These are phyloP conservation scores for Drosophila paulistorum DNA, from an alignment of 1,140 invertebrate species.

Conservation along the genomic window DNA sequence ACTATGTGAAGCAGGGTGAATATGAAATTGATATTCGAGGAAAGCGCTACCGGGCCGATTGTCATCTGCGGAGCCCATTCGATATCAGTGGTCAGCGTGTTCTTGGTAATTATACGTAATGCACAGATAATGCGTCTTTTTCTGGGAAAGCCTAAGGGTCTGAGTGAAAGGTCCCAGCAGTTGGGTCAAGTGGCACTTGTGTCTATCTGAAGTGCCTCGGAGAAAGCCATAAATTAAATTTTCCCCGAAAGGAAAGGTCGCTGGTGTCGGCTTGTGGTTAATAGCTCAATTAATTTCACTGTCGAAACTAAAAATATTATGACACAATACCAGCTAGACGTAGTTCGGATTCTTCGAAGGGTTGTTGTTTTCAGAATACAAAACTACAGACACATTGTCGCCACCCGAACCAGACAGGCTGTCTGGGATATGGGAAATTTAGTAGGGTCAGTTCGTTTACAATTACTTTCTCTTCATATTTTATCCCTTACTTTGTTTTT, in stretches of 20 bases:
- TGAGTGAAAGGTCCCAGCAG: slow-evolving; percentile 56
- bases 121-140: slow-evolving; percentile 30
- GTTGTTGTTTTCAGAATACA: background rate
- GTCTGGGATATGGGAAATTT: background rate
- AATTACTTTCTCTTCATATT: background rate
- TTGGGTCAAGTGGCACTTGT: slow-evolving; percentile 13
- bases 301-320: slow-evolving; percentile 58
- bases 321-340: slow-evolving; percentile 45
- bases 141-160: slow-evolving; percentile 39
- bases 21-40: slow-evolving; percentile 93
- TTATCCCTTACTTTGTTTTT: background rate
- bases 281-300: slow-evolving; percentile 72
- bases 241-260: slow-evolving; percentile 48
- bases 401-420: background rate
- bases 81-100: slow-evolving; percentile 86
- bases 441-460: background rate
- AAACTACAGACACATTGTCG: slow-evolving; percentile 6
- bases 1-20: slow-evolving; percentile 88
- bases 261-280: slow-evolving; percentile 59
- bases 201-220: slow-evolving; percentile 37
- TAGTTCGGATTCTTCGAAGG: slow-evolving; percentile 52
- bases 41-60: slow-evolving; percentile 87
- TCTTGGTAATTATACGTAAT: slow-evolving; percentile 66
- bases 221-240: slow-evolving; percentile 58
- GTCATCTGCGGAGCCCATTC: slow-evolving; percentile 90